Evolutionary conservation across 2,888 invertebrate genomes (phyloP).

Genomic region (Apoderus coryli): DNA sequence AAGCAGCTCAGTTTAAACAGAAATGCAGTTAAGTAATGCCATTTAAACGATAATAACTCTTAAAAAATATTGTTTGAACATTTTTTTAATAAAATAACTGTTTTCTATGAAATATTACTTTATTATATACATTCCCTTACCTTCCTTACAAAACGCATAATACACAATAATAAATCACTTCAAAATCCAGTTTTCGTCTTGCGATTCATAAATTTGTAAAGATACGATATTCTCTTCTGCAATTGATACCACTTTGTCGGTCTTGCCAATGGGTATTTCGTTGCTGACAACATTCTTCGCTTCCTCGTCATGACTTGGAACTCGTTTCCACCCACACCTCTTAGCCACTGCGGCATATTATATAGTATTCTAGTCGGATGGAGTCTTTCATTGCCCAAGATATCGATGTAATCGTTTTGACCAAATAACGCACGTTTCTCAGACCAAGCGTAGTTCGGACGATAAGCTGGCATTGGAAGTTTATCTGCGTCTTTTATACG

Average conservation of each 20-base stretch:
- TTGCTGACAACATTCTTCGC: constrained; percentile 45
- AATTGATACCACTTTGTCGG: constrained; percentile 70
- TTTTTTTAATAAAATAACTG: too few species aligned
- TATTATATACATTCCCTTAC: too few species aligned
- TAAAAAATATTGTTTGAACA: too few species aligned
- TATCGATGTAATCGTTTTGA: constrained; percentile 95
- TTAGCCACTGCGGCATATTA: constrained; percentile 76
- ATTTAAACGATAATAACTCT: too few species aligned
- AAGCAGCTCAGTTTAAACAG: too few species aligned
- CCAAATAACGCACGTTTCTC: constrained; percentile 73
- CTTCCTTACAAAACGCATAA: too few species aligned
- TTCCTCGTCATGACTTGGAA: constrained; percentile 64
- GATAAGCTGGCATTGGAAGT: constrained; percentile 53
- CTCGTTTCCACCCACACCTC: constrained; percentile 79
- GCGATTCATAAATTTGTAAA: constrained; percentile 65
- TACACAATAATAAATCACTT: too few species aligned
- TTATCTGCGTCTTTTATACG: constrained; percentile 38
- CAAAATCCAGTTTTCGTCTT: constrained; percentile 70
- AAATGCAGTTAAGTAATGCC: too few species aligned
- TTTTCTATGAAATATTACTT: too few species aligned
- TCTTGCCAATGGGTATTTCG: constrained; percentile 42
- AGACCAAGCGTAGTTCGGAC: constrained; percentile 61
- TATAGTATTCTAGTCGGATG: constrained; percentile 79
- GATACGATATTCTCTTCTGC: constrained; percentile 54
- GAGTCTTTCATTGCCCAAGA: constrained; percentile 66